Base-by-base conservation (phyloP, 2,888 invertebrate genomes). In the Mesorhabditis belari region DNA sequence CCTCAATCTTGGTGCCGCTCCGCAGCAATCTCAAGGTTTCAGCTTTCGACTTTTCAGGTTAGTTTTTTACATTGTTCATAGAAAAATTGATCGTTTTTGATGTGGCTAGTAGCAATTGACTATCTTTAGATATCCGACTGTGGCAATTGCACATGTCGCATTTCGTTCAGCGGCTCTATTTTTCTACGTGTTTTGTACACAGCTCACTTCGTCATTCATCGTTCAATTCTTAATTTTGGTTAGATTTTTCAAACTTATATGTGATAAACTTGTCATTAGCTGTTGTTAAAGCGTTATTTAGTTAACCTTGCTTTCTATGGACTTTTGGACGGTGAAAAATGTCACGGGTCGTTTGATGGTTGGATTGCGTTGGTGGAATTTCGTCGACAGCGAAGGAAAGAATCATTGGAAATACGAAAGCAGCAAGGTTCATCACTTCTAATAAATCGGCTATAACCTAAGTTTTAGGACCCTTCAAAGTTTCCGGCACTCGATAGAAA, bases 281-380 rank as follows among this genome's bases (percentile, higher is more conserved):
- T n/a, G 24, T 19, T 6, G 54, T 53, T 24, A 44, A 26, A 24
- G 26, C 19, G 5, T 49, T 61, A 66, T 76, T 53, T 54, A 80
- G 80, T 58, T 81, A 23, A 84, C 95, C 27, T 85, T 98, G 58
- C 85, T 98, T 5, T 95, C 95, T 0, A 89, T 95, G 84, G 98
- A 99, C 82, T 98, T 98, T 85, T 98, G 98, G 98, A 92, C 92
- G 17, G 95, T 96, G 0, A 98, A 98, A 85, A 94, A 94, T 83
- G 89, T 94, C 54, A 92, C 91, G 17, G 95, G 96, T 29, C 87
- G 96, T 57, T 84, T 96, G 52, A 86, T 98, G 82, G 96, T 95
- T 24, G 96, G 96, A 0, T 84, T 98, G 23, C 85, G 98, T 69
- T 99, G 98, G 96, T 98, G 98, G 98, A 98, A 96, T 85, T 93